Conservation (phyloP, 2,797 vertebrate genomes). For the Threskiornis aethiopicus region DNA sequence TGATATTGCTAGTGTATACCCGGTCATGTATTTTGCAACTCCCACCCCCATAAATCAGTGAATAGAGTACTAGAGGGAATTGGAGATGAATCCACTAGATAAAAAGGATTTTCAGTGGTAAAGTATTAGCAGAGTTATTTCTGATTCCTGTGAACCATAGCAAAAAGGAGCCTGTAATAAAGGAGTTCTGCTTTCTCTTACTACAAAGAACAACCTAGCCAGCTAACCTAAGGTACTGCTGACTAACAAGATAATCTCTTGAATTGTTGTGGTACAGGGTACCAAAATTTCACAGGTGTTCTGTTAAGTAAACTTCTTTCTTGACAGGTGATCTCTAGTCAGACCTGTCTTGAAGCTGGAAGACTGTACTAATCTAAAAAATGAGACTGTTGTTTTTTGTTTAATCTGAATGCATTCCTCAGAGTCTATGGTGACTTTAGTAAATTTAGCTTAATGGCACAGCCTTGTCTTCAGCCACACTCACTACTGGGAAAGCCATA, state of each 20-base stretch:
- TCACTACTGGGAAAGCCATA: not conserved
- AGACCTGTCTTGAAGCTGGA: not conserved
- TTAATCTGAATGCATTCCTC: not conserved
- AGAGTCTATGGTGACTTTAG: not conserved
- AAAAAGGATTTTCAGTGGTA: not conserved
- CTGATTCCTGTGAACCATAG: not conserved
- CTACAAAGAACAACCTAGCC: not conserved
- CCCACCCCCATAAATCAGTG: not conserved
- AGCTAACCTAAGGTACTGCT: not conserved
- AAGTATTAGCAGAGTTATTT: not conserved
- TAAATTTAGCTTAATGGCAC: not conserved
- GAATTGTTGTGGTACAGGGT: not conserved
- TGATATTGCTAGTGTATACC: not conserved
- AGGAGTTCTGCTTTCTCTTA: not conserved
- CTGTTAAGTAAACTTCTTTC: not conserved
- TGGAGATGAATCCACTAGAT: not conserved
- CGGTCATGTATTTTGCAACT: not conserved
- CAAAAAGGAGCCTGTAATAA: not conserved
- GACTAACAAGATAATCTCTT: not conserved
- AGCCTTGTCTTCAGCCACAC: not conserved
- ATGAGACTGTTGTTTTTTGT: not conserved
- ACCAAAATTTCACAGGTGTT: not conserved
- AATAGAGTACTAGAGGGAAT: not conserved
- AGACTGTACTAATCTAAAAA: not conserved
- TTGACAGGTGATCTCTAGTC: not conserved